A percentile compares a stretch with the other conserved stretches of the same genome.
These are phyloP conservation scores for Poecilobothrus nobilitatus DNA, from an alignment of 2,888 invertebrate species.

Conservation along the genomic window DNA sequence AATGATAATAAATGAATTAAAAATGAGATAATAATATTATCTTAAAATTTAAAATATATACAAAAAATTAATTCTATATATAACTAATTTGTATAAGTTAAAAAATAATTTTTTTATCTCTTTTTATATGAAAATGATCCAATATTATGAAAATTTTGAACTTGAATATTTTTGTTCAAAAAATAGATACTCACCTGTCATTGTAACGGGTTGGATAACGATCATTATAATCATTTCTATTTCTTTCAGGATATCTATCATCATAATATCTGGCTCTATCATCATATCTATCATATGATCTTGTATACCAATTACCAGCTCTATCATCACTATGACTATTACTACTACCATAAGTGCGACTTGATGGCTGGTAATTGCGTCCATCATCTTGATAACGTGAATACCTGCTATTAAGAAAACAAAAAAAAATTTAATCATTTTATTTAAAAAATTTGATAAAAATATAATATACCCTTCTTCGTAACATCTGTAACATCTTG, in stretches of 20 bases:
- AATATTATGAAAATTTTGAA: no score
- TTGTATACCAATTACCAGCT: constrained; percentile 27
- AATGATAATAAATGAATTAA: neutral
- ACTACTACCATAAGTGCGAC: constrained; percentile 19
- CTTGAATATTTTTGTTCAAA: neutral
- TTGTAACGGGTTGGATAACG: constrained; percentile 24
- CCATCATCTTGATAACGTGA: neutral
- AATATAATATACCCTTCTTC: constrained; percentile 33
- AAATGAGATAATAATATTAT: no score
- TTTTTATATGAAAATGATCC: no score
- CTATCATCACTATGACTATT: constrained; percentile 17
- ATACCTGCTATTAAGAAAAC: neutral
- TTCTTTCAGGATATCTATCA: constrained; percentile 22
- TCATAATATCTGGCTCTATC: constrained; percentile 31
- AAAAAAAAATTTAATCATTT: neutral
- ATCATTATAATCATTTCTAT: constrained; percentile 15
- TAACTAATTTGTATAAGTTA: no score
- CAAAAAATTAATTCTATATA: neutral
- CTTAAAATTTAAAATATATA: neutral
- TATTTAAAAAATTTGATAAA: neutral
- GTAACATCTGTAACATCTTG: constrained; percentile 39
- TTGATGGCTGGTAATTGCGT: constrained; percentile 11
- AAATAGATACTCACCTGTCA: constrained; percentile 22
- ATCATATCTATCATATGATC: constrained; percentile 33
- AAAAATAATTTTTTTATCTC: neutral